A percentile compares a stretch with the other conserved stretches of the same genome.
Conservation (phyloP, 2,797 vertebrate genomes). For the Premnoplex brunnescens region DNA sequence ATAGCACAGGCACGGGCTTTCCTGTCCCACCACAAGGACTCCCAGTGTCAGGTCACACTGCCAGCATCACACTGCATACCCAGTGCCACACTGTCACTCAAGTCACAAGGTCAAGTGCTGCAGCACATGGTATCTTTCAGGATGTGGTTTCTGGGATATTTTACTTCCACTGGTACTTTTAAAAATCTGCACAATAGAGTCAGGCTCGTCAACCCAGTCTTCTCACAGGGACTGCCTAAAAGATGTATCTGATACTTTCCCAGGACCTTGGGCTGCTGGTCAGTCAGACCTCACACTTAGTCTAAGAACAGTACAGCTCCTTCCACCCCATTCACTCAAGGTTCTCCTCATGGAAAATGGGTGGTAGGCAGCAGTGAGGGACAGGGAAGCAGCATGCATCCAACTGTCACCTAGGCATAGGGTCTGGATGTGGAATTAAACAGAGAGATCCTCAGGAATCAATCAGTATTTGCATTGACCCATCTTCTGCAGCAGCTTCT, state of each 20-base stretch:
- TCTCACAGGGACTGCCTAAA: background rate
- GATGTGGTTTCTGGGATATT: background rate
- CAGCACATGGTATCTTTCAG: background rate
- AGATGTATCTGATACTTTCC: rapidly evolving
- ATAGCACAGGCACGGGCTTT: background rate
- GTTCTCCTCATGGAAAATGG: background rate
- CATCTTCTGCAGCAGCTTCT: background rate
- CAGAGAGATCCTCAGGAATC: background rate
- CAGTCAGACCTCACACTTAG: background rate
- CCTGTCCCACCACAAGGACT: background rate
- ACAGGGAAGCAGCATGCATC: background rate
- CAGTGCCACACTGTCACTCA: rapidly evolving
- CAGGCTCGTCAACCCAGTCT: background rate
- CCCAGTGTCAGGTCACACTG: background rate
- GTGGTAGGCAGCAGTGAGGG: background rate
- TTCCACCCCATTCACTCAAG: background rate
- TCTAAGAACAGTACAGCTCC: background rate
- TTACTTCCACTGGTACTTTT: background rate
- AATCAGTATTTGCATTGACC: background rate
- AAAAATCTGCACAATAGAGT: background rate
- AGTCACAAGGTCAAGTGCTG: background rate
- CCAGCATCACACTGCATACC: background rate
- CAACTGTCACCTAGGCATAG: background rate
- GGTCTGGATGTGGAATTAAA: background rate
- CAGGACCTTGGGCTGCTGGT: background rate